phyloP scores from a whole-genome alignment of 2,797 vertebrate species.

The Myiothlypis chrysogaster region DNA sequence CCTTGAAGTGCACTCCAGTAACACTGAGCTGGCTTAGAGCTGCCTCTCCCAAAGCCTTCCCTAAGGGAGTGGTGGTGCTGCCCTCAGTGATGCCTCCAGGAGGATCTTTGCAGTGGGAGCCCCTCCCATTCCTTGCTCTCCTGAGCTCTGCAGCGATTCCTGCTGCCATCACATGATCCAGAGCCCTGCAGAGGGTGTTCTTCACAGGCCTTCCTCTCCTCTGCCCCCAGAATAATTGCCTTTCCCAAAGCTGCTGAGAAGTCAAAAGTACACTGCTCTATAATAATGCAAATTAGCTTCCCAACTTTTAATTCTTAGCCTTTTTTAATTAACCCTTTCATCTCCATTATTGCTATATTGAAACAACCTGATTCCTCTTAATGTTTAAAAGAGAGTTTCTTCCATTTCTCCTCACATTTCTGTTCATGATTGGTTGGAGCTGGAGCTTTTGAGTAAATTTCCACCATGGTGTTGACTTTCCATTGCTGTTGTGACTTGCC shows the following conservation, averaged over 20 bases:
- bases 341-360: fast-evolving
- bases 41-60: not conserved
- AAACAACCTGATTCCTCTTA: fast-evolving
- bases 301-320: not conserved
- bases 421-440: fast-evolving
- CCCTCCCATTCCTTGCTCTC: not conserved
- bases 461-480: too few relatives aligned
- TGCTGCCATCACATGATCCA: not conserved
- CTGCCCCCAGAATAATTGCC: fast-evolving
- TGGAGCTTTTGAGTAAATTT: not conserved
- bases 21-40: not conserved
- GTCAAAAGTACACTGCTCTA: not conserved
- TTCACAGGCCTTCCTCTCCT: fast-evolving
- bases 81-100: fast-evolving
- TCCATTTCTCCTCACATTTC: not conserved
- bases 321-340: not conserved
- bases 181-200: not conserved
- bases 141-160: not conserved
- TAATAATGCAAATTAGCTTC: not conserved
- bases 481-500: not conserved
- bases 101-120: not conserved
- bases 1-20: not conserved
- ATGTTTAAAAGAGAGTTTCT: not conserved
- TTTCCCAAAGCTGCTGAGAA: not conserved
- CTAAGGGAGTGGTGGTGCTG: fast-evolving